A percentile compares a stretch with the other conserved stretches of the same genome.
Evolutionary conservation across 2,113 vertebrate species (phyloP).

Genomic region (Garra rufa): DNA sequence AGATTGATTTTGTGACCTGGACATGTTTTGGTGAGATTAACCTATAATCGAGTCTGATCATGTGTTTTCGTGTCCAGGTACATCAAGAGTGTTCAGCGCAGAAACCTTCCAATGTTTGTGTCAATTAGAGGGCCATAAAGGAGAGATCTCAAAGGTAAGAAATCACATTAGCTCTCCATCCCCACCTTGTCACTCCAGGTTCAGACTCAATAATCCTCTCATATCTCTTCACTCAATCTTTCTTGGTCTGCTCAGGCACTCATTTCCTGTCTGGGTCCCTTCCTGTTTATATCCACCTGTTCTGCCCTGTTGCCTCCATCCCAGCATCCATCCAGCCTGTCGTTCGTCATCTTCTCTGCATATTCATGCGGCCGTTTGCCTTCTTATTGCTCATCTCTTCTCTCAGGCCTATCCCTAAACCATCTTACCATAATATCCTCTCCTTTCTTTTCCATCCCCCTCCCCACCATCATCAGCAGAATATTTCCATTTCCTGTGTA

Average conservation of each 20-base stretch:
- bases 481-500: slow-evolving; percentile 54
- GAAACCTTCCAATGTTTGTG: slow-evolving; percentile 82
- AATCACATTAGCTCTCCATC: slow-evolving; percentile 50
- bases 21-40: neutral
- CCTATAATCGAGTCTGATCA: neutral
- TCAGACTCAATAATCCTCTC: slow-evolving; percentile 31
- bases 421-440: slow-evolving; percentile 38
- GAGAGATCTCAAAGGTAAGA: slow-evolving; percentile 93
- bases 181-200: slow-evolving; percentile 61
- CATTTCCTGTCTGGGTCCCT: slow-evolving; percentile 38
- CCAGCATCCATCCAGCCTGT: slow-evolving; percentile 38
- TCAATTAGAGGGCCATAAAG: slow-evolving; percentile 86
- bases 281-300: slow-evolving; percentile 48
- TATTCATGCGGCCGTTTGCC: slow-evolving; percentile 8
- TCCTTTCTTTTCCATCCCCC: slow-evolving; percentile 1
- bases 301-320: slow-evolving; percentile 26
- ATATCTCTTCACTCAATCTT: slow-evolving; percentile 27
- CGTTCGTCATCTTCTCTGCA: slow-evolving; percentile 40
- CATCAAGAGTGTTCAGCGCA: slow-evolving; percentile 84
- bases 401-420: slow-evolving; percentile 14
- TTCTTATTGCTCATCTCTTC: slow-evolving; percentile 17
- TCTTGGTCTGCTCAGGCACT: neutral
- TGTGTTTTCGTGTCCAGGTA: slow-evolving; percentile 74
- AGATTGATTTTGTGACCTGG: neutral
- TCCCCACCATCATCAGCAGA: slow-evolving; percentile 2